Conservation (phyloP, 1,140 invertebrate genomes). For the Ditylenchus dipsaci region DNA sequence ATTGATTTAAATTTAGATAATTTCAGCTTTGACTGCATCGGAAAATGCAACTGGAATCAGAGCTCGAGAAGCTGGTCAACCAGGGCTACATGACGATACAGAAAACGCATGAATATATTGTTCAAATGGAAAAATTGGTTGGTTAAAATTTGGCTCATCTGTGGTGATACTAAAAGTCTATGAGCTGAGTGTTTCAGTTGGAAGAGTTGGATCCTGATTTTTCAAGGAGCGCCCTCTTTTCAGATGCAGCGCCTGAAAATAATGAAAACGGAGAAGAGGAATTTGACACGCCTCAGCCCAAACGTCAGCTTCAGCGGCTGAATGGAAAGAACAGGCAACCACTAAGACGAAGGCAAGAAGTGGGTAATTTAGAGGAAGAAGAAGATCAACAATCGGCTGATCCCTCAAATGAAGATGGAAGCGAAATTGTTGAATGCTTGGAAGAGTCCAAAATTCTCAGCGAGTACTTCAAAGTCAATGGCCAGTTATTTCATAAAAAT, state of each 20-base stretch:
- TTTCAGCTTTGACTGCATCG: no score
- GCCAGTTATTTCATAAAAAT: background rate
- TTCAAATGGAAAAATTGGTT: conserved; percentile 2
- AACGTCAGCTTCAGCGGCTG: background rate
- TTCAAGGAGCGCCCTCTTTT: background rate
- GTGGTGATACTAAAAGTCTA: background rate
- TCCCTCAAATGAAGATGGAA: background rate
- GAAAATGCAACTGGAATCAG: background rate
- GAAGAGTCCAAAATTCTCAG: background rate
- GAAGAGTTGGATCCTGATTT: background rate
- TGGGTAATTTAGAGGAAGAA: background rate
- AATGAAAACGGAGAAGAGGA: background rate
- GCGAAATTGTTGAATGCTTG: background rate
- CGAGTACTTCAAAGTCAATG: conserved; percentile 2
- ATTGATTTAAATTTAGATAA: no score
- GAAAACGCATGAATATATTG: background rate
- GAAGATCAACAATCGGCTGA: background rate
- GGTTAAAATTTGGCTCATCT: background rate
- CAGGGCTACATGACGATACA: background rate
- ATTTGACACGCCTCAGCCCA: background rate
- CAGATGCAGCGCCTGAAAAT: background rate
- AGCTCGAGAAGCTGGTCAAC: background rate
- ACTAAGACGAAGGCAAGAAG: background rate
- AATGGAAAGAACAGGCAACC: background rate
- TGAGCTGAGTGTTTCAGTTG: background rate